A percentile compares a stretch with the other conserved stretches of the same genome.
phyloP scores from a whole-genome alignment of 2,888 invertebrate genomes.

The Sepioteuthis lessoniana region DNA sequence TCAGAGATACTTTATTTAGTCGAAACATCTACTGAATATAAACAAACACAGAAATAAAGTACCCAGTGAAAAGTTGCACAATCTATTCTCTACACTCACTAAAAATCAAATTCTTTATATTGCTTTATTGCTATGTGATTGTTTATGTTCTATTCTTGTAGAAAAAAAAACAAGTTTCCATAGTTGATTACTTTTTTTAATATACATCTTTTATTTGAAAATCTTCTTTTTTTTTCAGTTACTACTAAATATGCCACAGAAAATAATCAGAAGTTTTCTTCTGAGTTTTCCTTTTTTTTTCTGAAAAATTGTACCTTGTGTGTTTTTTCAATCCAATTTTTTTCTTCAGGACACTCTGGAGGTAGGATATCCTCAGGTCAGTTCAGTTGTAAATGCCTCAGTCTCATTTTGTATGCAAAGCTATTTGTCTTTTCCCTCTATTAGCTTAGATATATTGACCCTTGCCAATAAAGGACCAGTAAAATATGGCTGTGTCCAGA shows the following conservation, averaged over 20 bases:
- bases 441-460: not conserved
- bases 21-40: no score
- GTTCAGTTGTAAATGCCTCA: not conserved
- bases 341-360: constrained; percentile 17
- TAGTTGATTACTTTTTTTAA: no score
- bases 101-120: no score
- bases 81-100: no score
- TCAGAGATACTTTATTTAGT: no score
- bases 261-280: no score
- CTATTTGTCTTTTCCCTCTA: not conserved
- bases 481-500: not conserved
- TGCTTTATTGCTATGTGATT: not conserved
- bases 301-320: not conserved
- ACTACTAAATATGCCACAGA: no score
- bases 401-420: not conserved
- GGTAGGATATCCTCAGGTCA: constrained; percentile 21
- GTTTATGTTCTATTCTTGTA: not conserved
- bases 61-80: no score
- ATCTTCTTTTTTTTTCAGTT: not conserved
- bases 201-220: not conserved
- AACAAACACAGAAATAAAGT: no score
- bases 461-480: not conserved
- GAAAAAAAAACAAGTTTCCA: no score
- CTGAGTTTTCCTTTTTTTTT: no score
- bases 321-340: not conserved